phyloP scores from a whole-genome alignment of 2,888 invertebrate genomes.

The Buathra laborator region DNA sequence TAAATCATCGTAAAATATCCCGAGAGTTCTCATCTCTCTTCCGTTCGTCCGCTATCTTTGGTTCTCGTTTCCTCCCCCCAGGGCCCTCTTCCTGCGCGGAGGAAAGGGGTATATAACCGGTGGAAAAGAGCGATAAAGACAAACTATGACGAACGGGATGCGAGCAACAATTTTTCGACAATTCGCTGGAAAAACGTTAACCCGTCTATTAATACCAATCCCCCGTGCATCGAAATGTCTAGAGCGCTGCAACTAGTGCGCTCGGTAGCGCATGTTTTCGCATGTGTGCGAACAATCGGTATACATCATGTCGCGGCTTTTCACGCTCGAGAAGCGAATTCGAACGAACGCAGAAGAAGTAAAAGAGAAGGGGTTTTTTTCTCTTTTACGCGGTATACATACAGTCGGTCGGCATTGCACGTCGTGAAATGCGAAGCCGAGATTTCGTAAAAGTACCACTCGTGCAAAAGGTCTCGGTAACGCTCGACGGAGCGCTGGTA shows the following conservation, averaged over 20 bases:
- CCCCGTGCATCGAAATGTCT: not conserved
- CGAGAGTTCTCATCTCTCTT: slow-evolving; percentile 12
- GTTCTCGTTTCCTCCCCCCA: not conserved
- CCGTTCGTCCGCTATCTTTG: not conserved
- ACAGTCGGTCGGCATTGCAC: not conserved
- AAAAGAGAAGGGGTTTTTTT: not conserved
- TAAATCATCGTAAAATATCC: slow-evolving; percentile 54
- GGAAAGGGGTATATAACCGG: slow-evolving; percentile 15
- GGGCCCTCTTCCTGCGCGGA: not conserved
- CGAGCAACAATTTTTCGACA: slow-evolving; percentile 13
- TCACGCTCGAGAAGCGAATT: not conserved
- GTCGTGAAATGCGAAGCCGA: not conserved
- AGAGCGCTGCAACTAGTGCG: no score
- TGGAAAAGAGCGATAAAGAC: slow-evolving; percentile 40
- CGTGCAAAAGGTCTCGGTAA: slow-evolving; percentile 36
- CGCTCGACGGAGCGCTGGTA: slow-evolving; percentile 30
- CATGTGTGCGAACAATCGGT: slow-evolving; percentile 5
- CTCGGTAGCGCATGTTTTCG: not conserved
- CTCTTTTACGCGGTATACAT: not conserved
- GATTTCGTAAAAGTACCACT: slow-evolving; percentile 16
- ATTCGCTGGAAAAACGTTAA: slow-evolving; percentile 8
- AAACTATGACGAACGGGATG: slow-evolving; percentile 59
- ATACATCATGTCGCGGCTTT: slow-evolving; percentile 21
- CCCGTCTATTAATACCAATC: not conserved
- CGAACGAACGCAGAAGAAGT: not conserved